These are phyloP conservation scores for Hozukius guyotensis DNA, from an alignment of 2,797 vertebrate species.

Conservation along the genomic window DNA sequence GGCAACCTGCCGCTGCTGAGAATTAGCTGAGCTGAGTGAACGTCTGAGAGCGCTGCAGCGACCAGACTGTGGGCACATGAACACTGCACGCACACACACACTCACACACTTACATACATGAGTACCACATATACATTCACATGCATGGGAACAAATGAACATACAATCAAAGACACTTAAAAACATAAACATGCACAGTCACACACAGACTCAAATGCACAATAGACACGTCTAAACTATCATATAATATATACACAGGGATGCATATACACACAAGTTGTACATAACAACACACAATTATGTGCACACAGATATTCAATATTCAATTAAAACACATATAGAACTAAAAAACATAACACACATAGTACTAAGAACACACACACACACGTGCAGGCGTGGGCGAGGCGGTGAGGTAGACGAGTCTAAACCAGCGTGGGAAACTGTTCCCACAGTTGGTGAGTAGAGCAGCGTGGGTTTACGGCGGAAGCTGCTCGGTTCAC, in stretches of 20 bases:
- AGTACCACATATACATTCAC: background rate
- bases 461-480: slow-evolving; percentile 61
- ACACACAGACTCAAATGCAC: background rate
- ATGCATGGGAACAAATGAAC: background rate
- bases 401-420: slow-evolving; percentile 6
- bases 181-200: background rate
- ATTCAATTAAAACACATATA: background rate
- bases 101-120: background rate
- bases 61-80: slow-evolving; percentile 31
- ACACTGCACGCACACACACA: background rate
- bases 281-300: background rate
- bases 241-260: background rate
- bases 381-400: slow-evolving; percentile 23
- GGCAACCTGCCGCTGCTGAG: slow-evolving; percentile 65
- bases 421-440: slow-evolving; percentile 69
- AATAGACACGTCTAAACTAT: background rate
- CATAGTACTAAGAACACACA: slow-evolving; percentile 9
- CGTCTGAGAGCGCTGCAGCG: slow-evolving; percentile 48
- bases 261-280: background rate
- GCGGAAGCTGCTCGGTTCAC: slow-evolving; percentile 52
- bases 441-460: slow-evolving; percentile 62
- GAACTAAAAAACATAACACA: background rate
- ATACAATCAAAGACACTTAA: background rate
- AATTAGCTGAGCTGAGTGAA: slow-evolving; percentile 67
- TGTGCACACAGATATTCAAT: background rate